A percentile compares a stretch with the other conserved stretches of the same genome.
phyloP scores from a whole-genome alignment of 2,888 invertebrate species.

The Drosophila fulvimacula region DNA sequence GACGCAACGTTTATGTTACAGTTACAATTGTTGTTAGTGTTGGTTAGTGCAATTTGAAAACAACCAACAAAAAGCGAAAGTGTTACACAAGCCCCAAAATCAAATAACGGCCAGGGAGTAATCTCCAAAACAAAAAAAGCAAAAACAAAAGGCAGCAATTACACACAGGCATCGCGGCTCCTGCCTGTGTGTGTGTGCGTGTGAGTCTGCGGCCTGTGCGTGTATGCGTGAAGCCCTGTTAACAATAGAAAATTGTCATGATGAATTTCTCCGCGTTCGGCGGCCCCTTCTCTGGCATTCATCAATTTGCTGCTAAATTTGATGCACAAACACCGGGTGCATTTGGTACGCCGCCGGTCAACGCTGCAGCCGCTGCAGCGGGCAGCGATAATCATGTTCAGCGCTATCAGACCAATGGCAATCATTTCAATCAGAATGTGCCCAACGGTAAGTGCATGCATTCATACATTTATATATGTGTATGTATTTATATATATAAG shows the following conservation, averaged over 20 bases:
- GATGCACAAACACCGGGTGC: constrained; percentile 84
- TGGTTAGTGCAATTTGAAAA: constrained; percentile 51
- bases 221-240: constrained; percentile 39
- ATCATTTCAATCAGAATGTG: constrained; percentile 85
- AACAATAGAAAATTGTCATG: constrained; percentile 73
- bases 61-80: constrained; percentile 60
- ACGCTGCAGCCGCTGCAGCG: constrained; percentile 78
- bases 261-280: constrained; percentile 85
- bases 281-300: constrained; percentile 85
- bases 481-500: constrained; percentile 3
- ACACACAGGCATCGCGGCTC: constrained; percentile 27
- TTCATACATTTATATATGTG: no score
- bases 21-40: constrained; percentile 41
- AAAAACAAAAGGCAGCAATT: constrained; percentile 34
- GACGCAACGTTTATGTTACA: constrained; percentile 34
- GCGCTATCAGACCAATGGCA: constrained; percentile 85
- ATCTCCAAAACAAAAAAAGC: constrained; percentile 8
- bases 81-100: constrained; percentile 59
- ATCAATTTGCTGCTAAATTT: constrained; percentile 85
- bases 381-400: constrained; percentile 83
- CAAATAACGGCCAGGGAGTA: constrained; percentile 14
- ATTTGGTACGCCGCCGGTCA: constrained; percentile 83
- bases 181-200: constrained; percentile 30
- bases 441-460: constrained; percentile 83
- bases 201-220: constrained; percentile 16